These are phyloP conservation scores for Tretioscincus oriximinensis DNA, from an alignment of 2,113 vertebrate species.

Conservation along the genomic window DNA sequence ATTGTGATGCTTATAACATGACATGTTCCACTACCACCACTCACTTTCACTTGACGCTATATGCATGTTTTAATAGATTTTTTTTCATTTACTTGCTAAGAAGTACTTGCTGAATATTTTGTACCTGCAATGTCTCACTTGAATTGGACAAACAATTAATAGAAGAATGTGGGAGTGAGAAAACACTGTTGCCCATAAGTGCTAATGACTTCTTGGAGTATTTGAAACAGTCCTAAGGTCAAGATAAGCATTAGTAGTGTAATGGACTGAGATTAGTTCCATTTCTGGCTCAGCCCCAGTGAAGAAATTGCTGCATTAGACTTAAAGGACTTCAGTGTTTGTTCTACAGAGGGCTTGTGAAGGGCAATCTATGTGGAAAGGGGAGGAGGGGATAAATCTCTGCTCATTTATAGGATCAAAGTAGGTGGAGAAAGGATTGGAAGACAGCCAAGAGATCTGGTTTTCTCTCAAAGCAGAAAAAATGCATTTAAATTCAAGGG, in stretches of 20 bases:
- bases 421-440: not conserved
- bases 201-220: slow-evolving; percentile 51
- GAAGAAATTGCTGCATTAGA: slow-evolving; percentile 30
- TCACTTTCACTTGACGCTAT: not conserved
- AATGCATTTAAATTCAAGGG: not conserved
- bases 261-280: slow-evolving; percentile 63
- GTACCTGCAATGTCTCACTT: slow-evolving; percentile 12
- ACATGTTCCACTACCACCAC: no score
- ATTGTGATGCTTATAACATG: not conserved
- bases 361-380: not conserved
- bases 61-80: not conserved
- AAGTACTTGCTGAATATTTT: not conserved
- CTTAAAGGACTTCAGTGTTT: slow-evolving; percentile 43
- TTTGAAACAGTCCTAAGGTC: slow-evolving; percentile 63
- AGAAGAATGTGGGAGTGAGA: slow-evolving; percentile 28
- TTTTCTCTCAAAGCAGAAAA: not conserved
- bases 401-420: slow-evolving; percentile 17
- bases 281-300: slow-evolving; percentile 44
- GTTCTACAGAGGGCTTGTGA: not conserved
- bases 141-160: slow-evolving; percentile 14
- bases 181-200: slow-evolving; percentile 43
- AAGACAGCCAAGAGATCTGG: not conserved
- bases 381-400: slow-evolving; percentile 11
- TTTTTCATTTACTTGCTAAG: not conserved
- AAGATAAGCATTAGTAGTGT: slow-evolving; percentile 62